Base-by-base conservation (phyloP, 2,888 invertebrate species). In the Oxycera nigricornis region DNA sequence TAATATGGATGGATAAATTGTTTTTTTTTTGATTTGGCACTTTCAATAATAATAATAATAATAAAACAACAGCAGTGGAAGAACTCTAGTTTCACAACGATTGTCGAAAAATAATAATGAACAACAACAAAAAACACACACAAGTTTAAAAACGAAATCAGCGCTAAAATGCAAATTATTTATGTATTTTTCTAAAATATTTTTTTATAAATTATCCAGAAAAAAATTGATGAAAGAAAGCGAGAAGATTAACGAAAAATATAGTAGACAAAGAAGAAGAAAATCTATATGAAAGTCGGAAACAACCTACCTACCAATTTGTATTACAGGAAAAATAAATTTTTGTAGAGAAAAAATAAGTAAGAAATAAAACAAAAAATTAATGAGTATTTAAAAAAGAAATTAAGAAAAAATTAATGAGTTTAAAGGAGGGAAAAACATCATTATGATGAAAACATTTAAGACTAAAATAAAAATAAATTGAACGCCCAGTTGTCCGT, bases 121-220 rank as follows among this genome's bases (percentile, higher is more conserved):
- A n/a, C n/a, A n/a, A n/a, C n/a, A n/a, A 35, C 11, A 7, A 11
- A 35, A 35, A 35, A 35, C 35, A 35, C 35, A 35, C 11, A 11
- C 35, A 35, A 11, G 9, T 50, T n/a, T n/a, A n/a, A 6, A 4
- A n/a, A n/a, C n/a, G n/a, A n/a, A n/a, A n/a, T n/a, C n/a, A n/a
- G n/a, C n/a, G n/a, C n/a, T 35, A 35, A 11, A 35, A 3, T 6
- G 2, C 4, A 55, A 55, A 20, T 55, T 55, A 55, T 55, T 55
- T 55, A 55, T 55, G 55, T 55, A 55, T 55, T 55, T 55, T 55
- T 55, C 55, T 55, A 55, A 55, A 55, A 55, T 6, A 20, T 9
- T 55, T 24, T 55, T 55, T 20, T 20, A 55, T 22, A 9, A 7
- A 24, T n/a, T 2, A 35, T 35, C 6, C 39, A 35, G 6, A 35